A percentile compares a stretch with the other conserved stretches of the same genome.
Conservation (phyloP, 1,140 invertebrate species). For the Coelopa frigida region DNA sequence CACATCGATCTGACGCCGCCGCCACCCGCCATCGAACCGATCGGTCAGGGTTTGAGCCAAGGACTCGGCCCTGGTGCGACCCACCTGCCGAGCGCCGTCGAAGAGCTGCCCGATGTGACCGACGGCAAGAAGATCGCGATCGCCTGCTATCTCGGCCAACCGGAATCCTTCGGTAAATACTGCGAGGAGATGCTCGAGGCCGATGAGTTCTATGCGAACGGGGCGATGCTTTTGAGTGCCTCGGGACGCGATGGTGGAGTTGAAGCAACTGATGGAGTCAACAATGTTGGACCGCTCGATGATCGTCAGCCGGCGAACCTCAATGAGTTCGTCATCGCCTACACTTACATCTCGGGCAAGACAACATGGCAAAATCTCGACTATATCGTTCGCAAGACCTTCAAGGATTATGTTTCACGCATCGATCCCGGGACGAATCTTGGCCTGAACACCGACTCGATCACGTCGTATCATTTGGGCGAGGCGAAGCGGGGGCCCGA, state of each 20-base stretch:
- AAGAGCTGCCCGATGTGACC: conserved; percentile 65
- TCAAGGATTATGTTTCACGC: conserved; percentile 90
- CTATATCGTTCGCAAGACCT: conserved; percentile 79
- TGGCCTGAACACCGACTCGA: conserved; percentile 80
- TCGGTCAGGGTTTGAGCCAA: too few species aligned
- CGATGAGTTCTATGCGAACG: conserved; percentile 45
- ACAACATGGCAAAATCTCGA: conserved; percentile 94
- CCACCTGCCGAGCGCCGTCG: conserved; percentile 46
- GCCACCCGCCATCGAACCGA: conserved; percentile 33
- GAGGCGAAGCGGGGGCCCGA: conserved; percentile 69
- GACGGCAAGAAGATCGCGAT: conserved; percentile 81
- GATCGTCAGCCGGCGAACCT: conserved; percentile 37
- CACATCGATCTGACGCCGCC: conserved; percentile 42
- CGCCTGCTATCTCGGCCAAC: conserved; percentile 74
- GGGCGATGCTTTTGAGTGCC: too few species aligned
- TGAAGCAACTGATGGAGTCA: conserved; percentile 48
- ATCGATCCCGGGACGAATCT: conserved; percentile 89
- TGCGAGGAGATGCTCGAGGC: conserved; percentile 56
- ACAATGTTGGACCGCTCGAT: conserved; percentile 36
- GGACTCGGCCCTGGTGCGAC: conserved; percentile 35
- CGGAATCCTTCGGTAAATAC: conserved; percentile 68
- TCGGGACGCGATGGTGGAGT: too few species aligned
- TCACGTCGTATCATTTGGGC: conserved; percentile 87
- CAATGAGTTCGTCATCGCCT: conserved; percentile 72
- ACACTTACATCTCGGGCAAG: conserved; percentile 81